Evolutionary conservation across 1,140 invertebrate genomes (phyloP), one percentile per base, ranked within the genome.

Genomic region (Trinorchestia longiramus): DNA sequence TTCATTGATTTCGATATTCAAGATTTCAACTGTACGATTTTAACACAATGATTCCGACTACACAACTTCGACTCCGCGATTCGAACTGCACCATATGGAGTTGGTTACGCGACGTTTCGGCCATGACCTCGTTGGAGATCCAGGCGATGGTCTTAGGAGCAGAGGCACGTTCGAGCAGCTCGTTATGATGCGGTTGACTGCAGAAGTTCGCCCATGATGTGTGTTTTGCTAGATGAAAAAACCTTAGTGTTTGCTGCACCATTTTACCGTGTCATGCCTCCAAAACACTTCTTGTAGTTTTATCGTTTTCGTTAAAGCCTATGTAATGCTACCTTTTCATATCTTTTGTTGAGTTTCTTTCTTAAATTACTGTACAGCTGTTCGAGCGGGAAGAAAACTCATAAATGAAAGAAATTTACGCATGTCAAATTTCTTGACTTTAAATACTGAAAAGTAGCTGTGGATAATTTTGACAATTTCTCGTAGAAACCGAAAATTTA

Each of bases 201-300:
- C 62, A 77, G 15, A 77, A 77, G 62, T 77, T 77, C 28, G 28
- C 15, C 62, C 62, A 77, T 77, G 62, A 77, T 77, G 62, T 77
- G 62, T 77, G 62, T 77, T 77, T 77, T 77, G 62, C 62, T 77
- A 77, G 62, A 77, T 77, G 62, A 77, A 77, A 77, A 77, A 77
- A 77, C 62, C 62, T 77, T 77, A 77, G 62, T 77, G 62, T 77
- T 77, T 77, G 62, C 62, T 28, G 8, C 62, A 36, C 62, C 62
- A 36, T 77, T 77, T 77, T 77, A 77, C 8, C 62, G 62, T 77
- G 62, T 77, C 62, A 77, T 77, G 62, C 62, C 62, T 77, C 62
- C 11, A 77, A 77, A 77, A 77, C 62, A 77, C 28, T 77, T 77
- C 62, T 11, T 77, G 62, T 36, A 77, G 62, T 77, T 77, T 77